A percentile compares a stretch with the other conserved stretches of the same genome.
phyloP scores from a whole-genome alignment of 2,888 invertebrate genomes.

The Leucania comma region DNA sequence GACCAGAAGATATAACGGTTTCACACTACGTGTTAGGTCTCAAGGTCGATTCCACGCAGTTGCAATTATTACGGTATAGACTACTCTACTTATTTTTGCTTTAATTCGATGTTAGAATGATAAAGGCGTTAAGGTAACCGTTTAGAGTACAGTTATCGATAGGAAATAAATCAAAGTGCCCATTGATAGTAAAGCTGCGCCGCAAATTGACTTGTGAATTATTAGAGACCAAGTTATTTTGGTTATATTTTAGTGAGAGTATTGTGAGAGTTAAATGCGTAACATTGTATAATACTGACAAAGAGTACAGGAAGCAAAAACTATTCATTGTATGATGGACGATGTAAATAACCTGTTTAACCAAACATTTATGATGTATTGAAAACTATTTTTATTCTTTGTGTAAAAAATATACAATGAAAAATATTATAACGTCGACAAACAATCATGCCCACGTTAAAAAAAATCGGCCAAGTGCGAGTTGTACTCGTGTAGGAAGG shows the following conservation, averaged over 20 bases:
- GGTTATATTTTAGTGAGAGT: constrained; percentile 17
- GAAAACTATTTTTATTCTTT: constrained; percentile 10
- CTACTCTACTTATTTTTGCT: constrained; percentile 39
- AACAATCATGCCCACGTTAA: neutral
- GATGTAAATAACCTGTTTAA: constrained; percentile 21
- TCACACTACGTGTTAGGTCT: constrained; percentile 55
- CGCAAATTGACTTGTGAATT: neutral
- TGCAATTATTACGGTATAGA: constrained; percentile 47
- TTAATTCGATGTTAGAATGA: constrained; percentile 32
- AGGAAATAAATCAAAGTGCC: constrained; percentile 36
- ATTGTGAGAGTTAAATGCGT: constrained; percentile 43
- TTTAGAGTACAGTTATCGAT: constrained; percentile 42
- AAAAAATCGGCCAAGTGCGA: neutral
- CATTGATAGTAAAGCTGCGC: constrained; percentile 20
- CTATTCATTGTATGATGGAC: constrained; percentile 9
- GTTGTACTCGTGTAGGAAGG: too few species aligned
- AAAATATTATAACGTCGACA: neutral
- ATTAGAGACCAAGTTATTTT: constrained; percentile 4
- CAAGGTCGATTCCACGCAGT: constrained; percentile 44
- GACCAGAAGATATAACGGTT: constrained; percentile 35
- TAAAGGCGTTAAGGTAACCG: constrained; percentile 42
- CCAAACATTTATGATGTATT: constrained; percentile 22
- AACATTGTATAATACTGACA: constrained; percentile 39
- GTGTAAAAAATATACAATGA: constrained; percentile 2
- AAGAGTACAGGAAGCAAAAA: constrained; percentile 42